Percentiles rank a stretch among this genome's conserved stretches.
Evolutionary conservation across 2,888 invertebrate species (phyloP).

Genomic region (Drosophila mercatorum): DNA sequence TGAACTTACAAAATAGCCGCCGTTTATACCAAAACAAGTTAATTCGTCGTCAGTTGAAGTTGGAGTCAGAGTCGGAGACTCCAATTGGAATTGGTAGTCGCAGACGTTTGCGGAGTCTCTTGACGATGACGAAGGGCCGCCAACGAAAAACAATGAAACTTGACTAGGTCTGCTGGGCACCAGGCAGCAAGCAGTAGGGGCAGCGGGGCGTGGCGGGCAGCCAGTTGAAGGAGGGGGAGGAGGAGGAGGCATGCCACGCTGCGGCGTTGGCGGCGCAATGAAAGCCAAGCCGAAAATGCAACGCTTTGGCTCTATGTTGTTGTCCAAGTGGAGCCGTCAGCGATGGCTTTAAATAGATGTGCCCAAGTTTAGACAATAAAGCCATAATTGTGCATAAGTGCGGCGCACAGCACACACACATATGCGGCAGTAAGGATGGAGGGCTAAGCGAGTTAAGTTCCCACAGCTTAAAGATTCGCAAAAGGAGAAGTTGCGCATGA

Average conservation of each 20-base stretch:
- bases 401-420: conserved; percentile 36
- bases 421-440: conserved; percentile 17
- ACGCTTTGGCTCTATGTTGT: conserved; percentile 63
- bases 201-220: not conserved
- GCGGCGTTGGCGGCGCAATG: conserved; percentile 75
- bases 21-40: conserved; percentile 83
- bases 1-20: conserved; percentile 83
- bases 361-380: conserved; percentile 81
- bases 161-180: conserved; percentile 31
- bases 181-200: not conserved
- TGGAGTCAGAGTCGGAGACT: conserved; percentile 25
- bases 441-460: conserved; percentile 37
- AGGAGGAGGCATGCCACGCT: conserved; percentile 21
- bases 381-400: conserved; percentile 79
- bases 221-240: conserved; percentile 27
- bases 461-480: conserved; percentile 42
- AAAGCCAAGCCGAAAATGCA: conserved; percentile 81
- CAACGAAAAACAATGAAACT: conserved; percentile 61
- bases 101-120: conserved; percentile 38
- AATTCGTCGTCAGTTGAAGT: conserved; percentile 69
- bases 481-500: conserved; percentile 21
- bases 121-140: conserved; percentile 81
- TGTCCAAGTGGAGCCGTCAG: conserved; percentile 45
- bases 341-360: conserved; percentile 79
- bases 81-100: conserved; percentile 39